Evolutionary conservation across 1,140 invertebrate genomes (phyloP).

Genomic region (Dryas iulia): DNA sequence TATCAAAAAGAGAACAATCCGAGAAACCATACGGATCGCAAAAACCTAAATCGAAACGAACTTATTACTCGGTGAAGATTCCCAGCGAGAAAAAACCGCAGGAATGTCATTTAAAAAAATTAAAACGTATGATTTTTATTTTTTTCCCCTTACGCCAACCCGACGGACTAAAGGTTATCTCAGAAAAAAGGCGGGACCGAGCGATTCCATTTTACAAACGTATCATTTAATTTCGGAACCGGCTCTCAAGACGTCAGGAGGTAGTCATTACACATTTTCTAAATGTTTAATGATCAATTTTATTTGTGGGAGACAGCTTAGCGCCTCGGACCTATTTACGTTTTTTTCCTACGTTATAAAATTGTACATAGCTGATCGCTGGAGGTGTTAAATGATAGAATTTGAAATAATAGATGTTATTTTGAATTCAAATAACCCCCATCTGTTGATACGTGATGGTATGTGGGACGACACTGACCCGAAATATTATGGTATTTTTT

Average conservation of each 20-base stretch:
- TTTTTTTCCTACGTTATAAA: neutral
- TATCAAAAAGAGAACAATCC: conserved; percentile 51
- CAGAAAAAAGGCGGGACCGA: conserved; percentile 77
- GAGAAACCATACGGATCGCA: conserved; percentile 63
- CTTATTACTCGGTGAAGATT: conserved; percentile 69
- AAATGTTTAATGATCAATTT: conserved; percentile 53
- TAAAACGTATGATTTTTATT: conserved; percentile 71
- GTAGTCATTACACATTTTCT: conserved; percentile 76
- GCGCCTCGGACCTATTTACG: conserved; percentile 55
- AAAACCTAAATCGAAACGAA: conserved; percentile 63
- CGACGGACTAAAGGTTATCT: conserved; percentile 78
- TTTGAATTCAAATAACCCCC: conserved; percentile 71
- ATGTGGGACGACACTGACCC: conserved; percentile 63
- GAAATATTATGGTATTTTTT: conserved; percentile 69
- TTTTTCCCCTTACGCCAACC: conserved; percentile 67
- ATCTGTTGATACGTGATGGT: conserved; percentile 63
- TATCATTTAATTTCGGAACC: conserved; percentile 80
- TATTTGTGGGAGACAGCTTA: conserved; percentile 59
- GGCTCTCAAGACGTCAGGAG: conserved; percentile 78
- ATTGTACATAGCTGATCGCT: neutral
- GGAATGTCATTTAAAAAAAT: conserved; percentile 79
- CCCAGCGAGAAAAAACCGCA: conserved; percentile 75
- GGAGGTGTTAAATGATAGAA: conserved; percentile 22
- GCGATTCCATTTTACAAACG: conserved; percentile 80
- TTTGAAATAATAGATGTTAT: conserved; percentile 47